Conservation (phyloP, 2,888 invertebrate genomes). For the Steinernema hermaphroditum region DNA sequence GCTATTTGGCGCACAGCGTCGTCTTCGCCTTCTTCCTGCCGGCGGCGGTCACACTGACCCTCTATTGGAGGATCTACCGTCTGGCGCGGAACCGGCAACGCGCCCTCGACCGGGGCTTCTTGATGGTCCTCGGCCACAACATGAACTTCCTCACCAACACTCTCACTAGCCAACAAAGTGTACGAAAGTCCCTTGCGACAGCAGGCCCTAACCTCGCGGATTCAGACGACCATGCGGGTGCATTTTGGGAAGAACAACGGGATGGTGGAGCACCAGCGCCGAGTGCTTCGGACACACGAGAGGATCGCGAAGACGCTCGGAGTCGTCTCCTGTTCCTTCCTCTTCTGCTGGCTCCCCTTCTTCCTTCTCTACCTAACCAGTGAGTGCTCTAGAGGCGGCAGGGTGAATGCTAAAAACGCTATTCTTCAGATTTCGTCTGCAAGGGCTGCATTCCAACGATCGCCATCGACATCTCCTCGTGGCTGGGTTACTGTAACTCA, state of each 20-base stretch:
- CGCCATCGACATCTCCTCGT: constrained; percentile 64
- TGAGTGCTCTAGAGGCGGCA: constrained; percentile 61
- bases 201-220: too few relatives aligned
- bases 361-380: constrained; percentile 72
- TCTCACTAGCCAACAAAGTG: constrained; percentile 52
- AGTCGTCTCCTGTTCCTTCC: constrained; percentile 72
- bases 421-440: constrained; percentile 62
- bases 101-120: constrained; percentile 63
- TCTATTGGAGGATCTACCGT: constrained; percentile 66
- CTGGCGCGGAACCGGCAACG: constrained; percentile 63
- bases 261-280: constrained; percentile 65
- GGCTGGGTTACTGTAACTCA: constrained; percentile 66
- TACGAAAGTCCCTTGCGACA: background rate
- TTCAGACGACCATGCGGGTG: constrained; percentile 64
- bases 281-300: constrained; percentile 67
- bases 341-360: constrained; percentile 73
- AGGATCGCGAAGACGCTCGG: constrained; percentile 73
- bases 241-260: constrained; percentile 66
- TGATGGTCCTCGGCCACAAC: constrained; percentile 66
- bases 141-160: constrained; percentile 67
- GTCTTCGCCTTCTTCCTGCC: constrained; percentile 67
- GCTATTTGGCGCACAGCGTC: constrained; percentile 66
- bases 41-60: constrained; percentile 64
- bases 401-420: background rate
- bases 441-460: constrained; percentile 61